Conservation (phyloP, 2,113 vertebrate species). For the Bolborhynchus lineola region DNA sequence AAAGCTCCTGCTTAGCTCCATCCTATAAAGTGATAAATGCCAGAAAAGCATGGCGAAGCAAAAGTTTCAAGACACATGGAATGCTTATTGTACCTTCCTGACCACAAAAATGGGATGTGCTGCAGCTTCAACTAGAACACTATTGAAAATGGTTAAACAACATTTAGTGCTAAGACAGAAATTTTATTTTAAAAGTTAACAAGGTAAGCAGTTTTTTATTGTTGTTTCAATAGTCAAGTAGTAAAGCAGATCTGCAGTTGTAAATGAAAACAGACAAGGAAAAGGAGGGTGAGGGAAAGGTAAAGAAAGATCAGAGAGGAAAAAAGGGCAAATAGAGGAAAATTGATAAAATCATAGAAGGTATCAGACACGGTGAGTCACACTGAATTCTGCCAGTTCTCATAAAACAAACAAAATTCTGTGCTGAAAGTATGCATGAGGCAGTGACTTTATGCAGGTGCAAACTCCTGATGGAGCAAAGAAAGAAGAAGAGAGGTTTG, state of each 20-base stretch:
- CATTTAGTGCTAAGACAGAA: neutral
- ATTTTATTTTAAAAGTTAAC: neutral
- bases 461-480: neutral
- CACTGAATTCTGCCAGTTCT: neutral
- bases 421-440: neutral
- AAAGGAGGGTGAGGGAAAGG: neutral
- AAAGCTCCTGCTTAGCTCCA: neutral
- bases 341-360: neutral
- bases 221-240: neutral
- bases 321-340: neutral
- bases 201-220: neutral
- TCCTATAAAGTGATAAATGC: neutral
- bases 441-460: neutral
- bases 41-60: neutral
- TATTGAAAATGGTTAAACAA: neutral
- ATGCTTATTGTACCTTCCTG: neutral
- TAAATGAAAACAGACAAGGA: neutral
- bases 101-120: neutral
- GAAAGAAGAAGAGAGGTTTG: neutral
- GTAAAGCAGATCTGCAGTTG: neutral
- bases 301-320: neutral
- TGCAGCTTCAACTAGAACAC: neutral
- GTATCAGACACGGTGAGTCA: rapidly evolving
- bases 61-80: neutral
- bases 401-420: neutral